phyloP scores from a whole-genome alignment of 2,113 vertebrate species.

The Thomomys bottae region DNA sequence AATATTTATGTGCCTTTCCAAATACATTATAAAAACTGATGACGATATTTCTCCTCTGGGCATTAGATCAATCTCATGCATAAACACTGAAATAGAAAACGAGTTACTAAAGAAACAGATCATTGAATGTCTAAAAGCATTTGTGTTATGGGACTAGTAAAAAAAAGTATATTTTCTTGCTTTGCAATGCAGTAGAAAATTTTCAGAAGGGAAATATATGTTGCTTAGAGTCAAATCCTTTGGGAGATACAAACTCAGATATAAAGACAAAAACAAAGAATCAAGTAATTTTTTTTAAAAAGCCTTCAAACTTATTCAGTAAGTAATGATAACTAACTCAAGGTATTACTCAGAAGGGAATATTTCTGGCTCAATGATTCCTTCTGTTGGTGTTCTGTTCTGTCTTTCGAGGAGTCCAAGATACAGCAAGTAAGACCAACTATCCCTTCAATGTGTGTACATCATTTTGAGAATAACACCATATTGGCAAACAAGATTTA shows the following conservation, averaged over 20 bases:
- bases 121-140: conserved; percentile 67
- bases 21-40: conserved; percentile 63
- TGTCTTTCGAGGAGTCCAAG: neutral
- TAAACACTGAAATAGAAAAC: conserved; percentile 76
- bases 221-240: neutral
- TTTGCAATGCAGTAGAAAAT: conserved; percentile 29
- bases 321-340: conserved; percentile 6
- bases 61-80: conserved; percentile 75
- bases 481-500: neutral
- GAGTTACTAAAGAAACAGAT: conserved; percentile 79
- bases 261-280: neutral
- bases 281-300: neutral
- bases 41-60: conserved; percentile 66
- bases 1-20: conserved; percentile 54
- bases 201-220: conserved; percentile 52
- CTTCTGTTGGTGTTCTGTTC: neutral
- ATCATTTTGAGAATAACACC: neutral
- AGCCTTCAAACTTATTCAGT: neutral
- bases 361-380: neutral
- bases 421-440: neutral
- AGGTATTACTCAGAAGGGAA: neutral
- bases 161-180: conserved; percentile 65
- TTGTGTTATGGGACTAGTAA: conserved; percentile 49
- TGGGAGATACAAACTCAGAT: conserved; percentile 27
- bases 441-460: neutral